phyloP scores from a whole-genome alignment of 2,888 invertebrate species.

The Stegophylla sp. region DNA sequence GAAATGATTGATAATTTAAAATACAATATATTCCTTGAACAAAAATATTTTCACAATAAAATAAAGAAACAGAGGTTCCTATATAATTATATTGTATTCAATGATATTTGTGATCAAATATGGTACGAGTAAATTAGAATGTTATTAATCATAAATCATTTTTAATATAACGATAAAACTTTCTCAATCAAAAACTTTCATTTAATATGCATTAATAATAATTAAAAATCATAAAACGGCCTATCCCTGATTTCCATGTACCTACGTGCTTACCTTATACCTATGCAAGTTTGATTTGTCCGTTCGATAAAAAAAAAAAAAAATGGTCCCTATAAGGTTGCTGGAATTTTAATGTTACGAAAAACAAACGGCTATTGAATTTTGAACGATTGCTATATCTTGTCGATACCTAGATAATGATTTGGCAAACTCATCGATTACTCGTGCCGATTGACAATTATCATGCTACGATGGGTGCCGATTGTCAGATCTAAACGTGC shows the following conservation, averaged over 20 bases:
- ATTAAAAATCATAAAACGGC: background rate
- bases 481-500: conserved; percentile 46
- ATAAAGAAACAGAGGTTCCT: too few relatives aligned
- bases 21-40: too few relatives aligned
- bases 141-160: too few relatives aligned
- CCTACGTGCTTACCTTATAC: background rate
- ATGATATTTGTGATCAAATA: too few relatives aligned
- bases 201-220: background rate
- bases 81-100: too few relatives aligned
- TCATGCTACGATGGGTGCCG: conserved; percentile 54
- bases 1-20: too few relatives aligned
- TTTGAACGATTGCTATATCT: conserved; percentile 14
- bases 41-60: too few relatives aligned
- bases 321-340: conserved; percentile 19
- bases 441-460: conserved; percentile 51
- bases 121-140: too few relatives aligned
- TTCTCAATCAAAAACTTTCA: background rate
- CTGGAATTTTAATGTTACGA: conserved; percentile 4
- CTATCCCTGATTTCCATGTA: background rate
- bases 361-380: conserved; percentile 47
- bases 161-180: background rate
- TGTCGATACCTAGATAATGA: conserved; percentile 31
- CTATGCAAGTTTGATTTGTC: conserved; percentile 2
- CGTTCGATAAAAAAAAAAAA: background rate
- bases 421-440: conserved; percentile 44